Evolutionary conservation across 2,888 invertebrate species (phyloP).

Genomic region (Anaspis maculata): DNA sequence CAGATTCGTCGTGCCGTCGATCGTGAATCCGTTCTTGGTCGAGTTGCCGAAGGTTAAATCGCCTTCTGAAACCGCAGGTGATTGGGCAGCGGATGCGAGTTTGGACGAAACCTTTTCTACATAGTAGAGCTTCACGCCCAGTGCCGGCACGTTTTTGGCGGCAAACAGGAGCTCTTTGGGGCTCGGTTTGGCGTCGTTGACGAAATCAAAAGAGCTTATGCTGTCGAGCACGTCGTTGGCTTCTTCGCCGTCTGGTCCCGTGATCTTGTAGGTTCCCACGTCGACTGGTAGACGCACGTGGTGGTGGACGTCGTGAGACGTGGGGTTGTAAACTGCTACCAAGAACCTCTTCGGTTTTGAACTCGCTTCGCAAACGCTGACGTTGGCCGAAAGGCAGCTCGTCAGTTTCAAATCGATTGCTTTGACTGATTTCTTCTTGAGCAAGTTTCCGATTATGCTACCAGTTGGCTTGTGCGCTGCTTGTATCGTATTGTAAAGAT

Average conservation of each 20-base stretch:
- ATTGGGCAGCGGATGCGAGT: no score
- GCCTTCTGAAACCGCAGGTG: no score
- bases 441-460: constrained; percentile 5
- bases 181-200: constrained; percentile 10
- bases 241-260: constrained; percentile 47
- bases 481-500: constrained; percentile 58
- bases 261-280: constrained; percentile 49
- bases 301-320: constrained; percentile 52
- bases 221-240: constrained; percentile 13
- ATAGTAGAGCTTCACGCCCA: constrained; percentile 60
- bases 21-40: constrained; percentile 15
- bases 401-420: constrained; percentile 31
- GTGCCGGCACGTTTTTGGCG: constrained; percentile 53
- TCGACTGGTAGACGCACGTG: constrained; percentile 57
- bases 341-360: constrained; percentile 51
- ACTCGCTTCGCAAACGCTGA: constrained; percentile 61
- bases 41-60: no score
- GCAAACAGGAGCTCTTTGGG: constrained; percentile 60
- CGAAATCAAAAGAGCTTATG: constrained; percentile 5
- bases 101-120: constrained; percentile 35
- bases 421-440: not conserved
- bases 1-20: constrained; percentile 48
- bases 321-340: constrained; percentile 71
- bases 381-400: constrained; percentile 60
- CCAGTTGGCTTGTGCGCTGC: constrained; percentile 38